phyloP scores from a whole-genome alignment of 2,113 vertebrate species.

The Chauna torquata region DNA sequence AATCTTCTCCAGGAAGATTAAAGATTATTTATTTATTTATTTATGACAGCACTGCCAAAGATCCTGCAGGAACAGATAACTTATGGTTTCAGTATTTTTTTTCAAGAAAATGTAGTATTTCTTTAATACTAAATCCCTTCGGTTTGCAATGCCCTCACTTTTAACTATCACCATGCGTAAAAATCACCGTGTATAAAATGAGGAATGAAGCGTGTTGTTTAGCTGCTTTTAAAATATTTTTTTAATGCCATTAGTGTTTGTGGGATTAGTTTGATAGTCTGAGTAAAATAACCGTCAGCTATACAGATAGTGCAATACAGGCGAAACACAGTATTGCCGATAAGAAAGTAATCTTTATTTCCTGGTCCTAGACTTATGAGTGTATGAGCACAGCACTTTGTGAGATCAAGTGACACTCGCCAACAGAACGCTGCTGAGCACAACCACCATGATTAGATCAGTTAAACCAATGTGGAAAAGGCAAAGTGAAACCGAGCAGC shows the following conservation, averaged over 20 bases:
- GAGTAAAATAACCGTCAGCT: background rate
- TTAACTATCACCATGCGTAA: background rate
- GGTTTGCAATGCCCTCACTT: background rate
- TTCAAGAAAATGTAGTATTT: background rate
- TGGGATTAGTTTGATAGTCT: background rate
- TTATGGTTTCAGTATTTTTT: background rate
- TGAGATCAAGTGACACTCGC: background rate
- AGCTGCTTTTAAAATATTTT: background rate
- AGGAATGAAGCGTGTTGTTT: background rate
- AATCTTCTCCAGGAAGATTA: background rate
- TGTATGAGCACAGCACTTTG: background rate
- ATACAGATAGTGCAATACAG: background rate
- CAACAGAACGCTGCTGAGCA: background rate
- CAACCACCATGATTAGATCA: background rate
- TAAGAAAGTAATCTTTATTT: background rate
- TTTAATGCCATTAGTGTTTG: background rate
- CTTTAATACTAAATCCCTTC: background rate
- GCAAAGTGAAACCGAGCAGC: background rate
- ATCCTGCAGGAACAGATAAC: background rate
- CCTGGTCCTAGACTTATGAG: background rate
- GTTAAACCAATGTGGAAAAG: background rate
- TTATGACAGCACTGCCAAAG: background rate
- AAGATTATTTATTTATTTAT: background rate
- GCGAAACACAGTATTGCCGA: background rate
- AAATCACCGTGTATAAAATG: background rate